These are phyloP conservation scores for Eretmocerus hayati DNA, from an alignment of 2,888 invertebrate species.

Conservation along the genomic window DNA sequence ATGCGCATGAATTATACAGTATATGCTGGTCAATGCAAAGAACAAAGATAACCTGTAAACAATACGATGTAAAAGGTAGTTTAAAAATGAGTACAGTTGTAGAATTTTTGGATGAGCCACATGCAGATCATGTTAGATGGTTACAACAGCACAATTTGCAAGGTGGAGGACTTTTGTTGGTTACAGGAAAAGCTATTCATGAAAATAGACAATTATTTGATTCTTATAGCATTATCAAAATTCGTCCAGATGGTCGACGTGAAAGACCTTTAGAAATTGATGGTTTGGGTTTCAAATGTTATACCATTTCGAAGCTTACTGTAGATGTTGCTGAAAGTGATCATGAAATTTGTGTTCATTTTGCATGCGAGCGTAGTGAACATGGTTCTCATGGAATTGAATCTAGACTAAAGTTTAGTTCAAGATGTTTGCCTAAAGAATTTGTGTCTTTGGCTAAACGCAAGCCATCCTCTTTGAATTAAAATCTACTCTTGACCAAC, in stretches of 20 bases:
- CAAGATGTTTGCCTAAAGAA: slow-evolving; percentile 6
- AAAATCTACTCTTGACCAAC: no score
- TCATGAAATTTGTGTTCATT: slow-evolving; percentile 14
- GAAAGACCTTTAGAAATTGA: slow-evolving; percentile 3
- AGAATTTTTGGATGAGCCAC: slow-evolving; percentile 2
- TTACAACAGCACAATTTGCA: slow-evolving; percentile 5
- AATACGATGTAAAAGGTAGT: not conserved
- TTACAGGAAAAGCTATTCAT: not conserved
- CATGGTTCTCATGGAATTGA: not conserved
- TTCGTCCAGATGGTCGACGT: slow-evolving; percentile 2
- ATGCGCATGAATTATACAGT: not conserved
- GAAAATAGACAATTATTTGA: not conserved
- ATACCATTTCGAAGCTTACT: not conserved
- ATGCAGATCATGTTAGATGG: slow-evolving; percentile 2
- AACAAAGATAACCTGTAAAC: slow-evolving; percentile 8
- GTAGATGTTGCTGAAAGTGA: slow-evolving; percentile 6
- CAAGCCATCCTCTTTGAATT: not conserved
- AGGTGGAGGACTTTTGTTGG: slow-evolving; percentile 6
- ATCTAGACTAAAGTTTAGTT: slow-evolving; percentile 1
- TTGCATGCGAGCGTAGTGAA: slow-evolving; percentile 1
- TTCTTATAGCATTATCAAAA: slow-evolving; percentile 3
- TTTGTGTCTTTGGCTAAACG: not conserved
- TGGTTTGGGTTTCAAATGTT: slow-evolving; percentile 3
- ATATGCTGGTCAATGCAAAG: slow-evolving; percentile 5
- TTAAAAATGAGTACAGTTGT: not conserved